Conservation (phyloP, 2,113 vertebrate genomes). For the Ciconia boyciana region DNA sequence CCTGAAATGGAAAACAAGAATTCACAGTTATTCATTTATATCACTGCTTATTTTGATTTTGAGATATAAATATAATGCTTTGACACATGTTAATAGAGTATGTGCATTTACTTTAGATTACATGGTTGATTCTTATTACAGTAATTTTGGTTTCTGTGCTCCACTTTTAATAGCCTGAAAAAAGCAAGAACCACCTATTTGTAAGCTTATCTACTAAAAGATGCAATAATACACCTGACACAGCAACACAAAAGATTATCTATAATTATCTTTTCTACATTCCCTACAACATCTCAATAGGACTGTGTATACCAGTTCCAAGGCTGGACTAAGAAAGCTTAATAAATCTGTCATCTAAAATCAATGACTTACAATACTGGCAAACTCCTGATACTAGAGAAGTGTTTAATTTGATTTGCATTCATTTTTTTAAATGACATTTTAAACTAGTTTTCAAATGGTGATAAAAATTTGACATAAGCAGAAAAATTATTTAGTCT, state of each 20-base stretch:
- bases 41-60: not conserved
- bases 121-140: not conserved
- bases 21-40: not conserved
- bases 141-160: not conserved
- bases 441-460: not conserved
- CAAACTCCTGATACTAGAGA: not conserved
- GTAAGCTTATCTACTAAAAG: not conserved
- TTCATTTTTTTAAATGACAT: not conserved
- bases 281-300: not conserved
- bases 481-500: not conserved
- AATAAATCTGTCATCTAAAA: not conserved
- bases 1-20: slow-evolving; percentile 3
- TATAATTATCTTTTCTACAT: not conserved
- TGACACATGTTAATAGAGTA: not conserved
- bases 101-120: not conserved
- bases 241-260: not conserved
- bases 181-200: not conserved
- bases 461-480: not conserved
- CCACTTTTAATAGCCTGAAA: not conserved
- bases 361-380: not conserved
- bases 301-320: not conserved
- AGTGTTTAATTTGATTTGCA: not conserved
- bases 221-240: not conserved
- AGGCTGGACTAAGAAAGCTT: not conserved
- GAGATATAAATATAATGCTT: not conserved